Evolutionary conservation across 2,113 vertebrate species (phyloP), one percentile per base, ranked within the genome.

Genomic region (Fregata magnificens): DNA sequence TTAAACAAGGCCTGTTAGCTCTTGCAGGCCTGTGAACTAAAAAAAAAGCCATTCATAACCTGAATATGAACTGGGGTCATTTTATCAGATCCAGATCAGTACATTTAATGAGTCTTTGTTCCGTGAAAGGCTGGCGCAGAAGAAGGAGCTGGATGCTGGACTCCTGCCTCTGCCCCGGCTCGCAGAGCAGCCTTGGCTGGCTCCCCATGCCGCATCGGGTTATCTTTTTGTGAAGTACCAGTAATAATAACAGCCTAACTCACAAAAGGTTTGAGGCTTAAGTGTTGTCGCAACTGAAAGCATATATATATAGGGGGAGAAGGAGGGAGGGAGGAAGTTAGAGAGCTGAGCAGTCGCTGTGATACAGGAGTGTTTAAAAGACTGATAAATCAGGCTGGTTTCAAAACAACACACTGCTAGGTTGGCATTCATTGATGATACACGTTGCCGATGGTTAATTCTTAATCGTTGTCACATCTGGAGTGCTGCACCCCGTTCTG

Each of bases 71-170:
- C 77, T 42, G 67, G 77, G 59, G 77, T 93, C 53, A 63, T 58
- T 86, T 90, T 58, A 86, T 93, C 91, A 80, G 66, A 82, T 82
- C 70, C 78, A 87, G 81, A 89, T 88, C 73, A 72, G 81, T 80
- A 66, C 58, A 47, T 82, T 88, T 91, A 94, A 83, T 91, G 82
- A 88, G 50, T 47, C n/a, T 95, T 89, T 94, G 94, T 92, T 93
- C 38, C 3, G 4, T 6, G 45, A 53, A 11, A 31, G 78, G 52
- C 66, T 81, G 53, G 31, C 69, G 10, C 47, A 76, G 76, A 71
- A 1, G 5, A 66, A 88, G 88, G 67, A 73, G 52, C 45, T 66
- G 67, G 47, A 29, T 72, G 53, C 47, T 56, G 42, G 72, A 50
- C 18, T 92, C 66, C 69, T 82, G 82, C 86, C 82, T 61, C 49